Evolutionary conservation across 2,797 vertebrate species (phyloP).

Genomic region (Bradypodion pumilum): DNA sequence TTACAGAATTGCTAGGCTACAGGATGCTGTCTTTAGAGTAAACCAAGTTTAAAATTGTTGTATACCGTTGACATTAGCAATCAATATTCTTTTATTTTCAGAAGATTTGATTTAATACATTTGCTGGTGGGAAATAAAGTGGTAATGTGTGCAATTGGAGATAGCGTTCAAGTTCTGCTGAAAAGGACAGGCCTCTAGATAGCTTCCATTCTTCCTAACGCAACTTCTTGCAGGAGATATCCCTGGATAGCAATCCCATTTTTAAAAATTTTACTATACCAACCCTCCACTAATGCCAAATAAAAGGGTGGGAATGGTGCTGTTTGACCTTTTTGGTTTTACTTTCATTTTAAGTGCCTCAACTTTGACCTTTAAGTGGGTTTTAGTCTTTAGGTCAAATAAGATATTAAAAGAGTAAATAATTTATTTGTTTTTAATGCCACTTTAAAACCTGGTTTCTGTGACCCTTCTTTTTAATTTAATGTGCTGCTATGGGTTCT

Average conservation of each 20-base stretch:
- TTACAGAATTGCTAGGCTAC: too few relatives aligned
- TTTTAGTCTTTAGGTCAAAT: slow-evolving; percentile 64
- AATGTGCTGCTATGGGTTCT: slow-evolving; percentile 76
- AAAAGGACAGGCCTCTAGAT: neutral
- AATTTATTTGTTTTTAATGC: slow-evolving; percentile 77
- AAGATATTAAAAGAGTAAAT: slow-evolving; percentile 72
- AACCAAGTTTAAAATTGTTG: neutral
- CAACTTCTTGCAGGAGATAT: neutral
- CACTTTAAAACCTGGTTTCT: slow-evolving; percentile 73
- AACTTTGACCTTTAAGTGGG: slow-evolving; percentile 56
- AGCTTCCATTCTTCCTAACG: neutral
- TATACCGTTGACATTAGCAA: neutral
- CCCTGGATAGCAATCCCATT: too few relatives aligned
- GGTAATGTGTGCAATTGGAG: neutral
- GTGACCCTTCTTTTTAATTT: slow-evolving; percentile 77
- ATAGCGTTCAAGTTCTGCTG: neutral
- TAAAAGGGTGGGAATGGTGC: neutral
- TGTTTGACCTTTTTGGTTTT: slow-evolving; percentile 25
- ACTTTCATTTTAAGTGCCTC: slow-evolving; percentile 29
- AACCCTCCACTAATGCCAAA: neutral
- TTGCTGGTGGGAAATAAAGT: neutral
- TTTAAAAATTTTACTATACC: too few relatives aligned
- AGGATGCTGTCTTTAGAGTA: neutral
- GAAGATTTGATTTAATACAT: neutral
- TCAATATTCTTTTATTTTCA: neutral